These are phyloP conservation scores for Poecilia picta DNA, from an alignment of 2,797 vertebrate species.

Conservation along the genomic window DNA sequence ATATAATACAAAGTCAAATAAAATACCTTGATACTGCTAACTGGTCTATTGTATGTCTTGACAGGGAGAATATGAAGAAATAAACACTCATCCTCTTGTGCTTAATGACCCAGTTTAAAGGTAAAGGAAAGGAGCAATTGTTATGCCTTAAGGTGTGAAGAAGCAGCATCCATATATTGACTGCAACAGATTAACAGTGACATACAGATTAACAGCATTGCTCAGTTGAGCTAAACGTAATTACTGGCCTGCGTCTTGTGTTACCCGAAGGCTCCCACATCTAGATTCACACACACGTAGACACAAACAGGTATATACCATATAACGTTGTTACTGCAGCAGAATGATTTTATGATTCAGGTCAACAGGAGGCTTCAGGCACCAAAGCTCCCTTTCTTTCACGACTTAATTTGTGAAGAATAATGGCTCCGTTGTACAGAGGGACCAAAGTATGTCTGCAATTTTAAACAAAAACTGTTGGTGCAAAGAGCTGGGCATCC, in stretches of 20 bases:
- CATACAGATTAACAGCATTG: constrained; percentile 65
- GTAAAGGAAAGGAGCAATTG: constrained; percentile 58
- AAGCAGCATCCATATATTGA: constrained; percentile 64
- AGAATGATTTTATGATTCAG: constrained; percentile 77
- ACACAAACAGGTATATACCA: constrained; percentile 26
- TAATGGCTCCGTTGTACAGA: constrained; percentile 51
- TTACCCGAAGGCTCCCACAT: constrained; percentile 52
- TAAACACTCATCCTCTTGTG: constrained; percentile 32
- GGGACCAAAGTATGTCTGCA: constrained; percentile 29
- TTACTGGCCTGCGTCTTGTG: constrained; percentile 69
- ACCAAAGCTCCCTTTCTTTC: constrained; percentile 66
- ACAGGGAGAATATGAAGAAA: constrained; percentile 27
- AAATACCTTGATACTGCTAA: not conserved
- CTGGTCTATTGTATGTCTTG: not conserved
- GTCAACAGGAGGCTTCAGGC: constrained; percentile 78
- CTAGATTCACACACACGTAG: constrained; percentile 23
- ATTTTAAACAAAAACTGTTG: constrained; percentile 48
- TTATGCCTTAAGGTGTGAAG: constrained; percentile 61
- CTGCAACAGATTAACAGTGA: constrained; percentile 65
- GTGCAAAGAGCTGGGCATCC: constrained; percentile 29
- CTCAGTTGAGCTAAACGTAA: constrained; percentile 66
- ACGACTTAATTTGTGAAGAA: constrained; percentile 63
- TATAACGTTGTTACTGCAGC: constrained; percentile 52
- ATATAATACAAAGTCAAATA: not conserved
- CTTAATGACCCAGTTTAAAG: constrained; percentile 58